Base-by-base conservation (phyloP, 1,140 invertebrate species). In the Hyphantria cunea region DNA sequence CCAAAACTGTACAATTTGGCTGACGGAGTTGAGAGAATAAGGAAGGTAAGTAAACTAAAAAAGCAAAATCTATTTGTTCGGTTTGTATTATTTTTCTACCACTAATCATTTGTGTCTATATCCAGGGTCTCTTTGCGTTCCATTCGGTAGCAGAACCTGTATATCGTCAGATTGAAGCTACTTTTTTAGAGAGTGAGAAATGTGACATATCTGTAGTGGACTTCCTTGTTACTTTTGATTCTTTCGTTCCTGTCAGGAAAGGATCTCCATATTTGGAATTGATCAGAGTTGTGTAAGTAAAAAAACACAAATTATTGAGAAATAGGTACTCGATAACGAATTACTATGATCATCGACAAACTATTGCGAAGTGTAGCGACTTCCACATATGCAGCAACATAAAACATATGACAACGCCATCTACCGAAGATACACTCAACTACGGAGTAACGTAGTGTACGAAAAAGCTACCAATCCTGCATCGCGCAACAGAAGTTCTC, bases 191-290 rank as follows among this genome's bases (percentile, higher is more conserved):
- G 50, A 76, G 49, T 6, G 86, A 89, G 54, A 89, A 89, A 53
- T 89, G 86, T 64, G 84, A 86, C 41, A 58, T 89, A 7, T 70
- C 75, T 11, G 77, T 80, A 47, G 66, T 89, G n/a, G 80, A 86
- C 31, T 86, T 71, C 13, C 58, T 84, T 44, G 82, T 82, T 17
- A 77, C 62, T 6, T 69, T 78, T 13, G 64, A 82, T 42, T 74
- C 81, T 0, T 75, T 74, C 14, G 70, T 79, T 6, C 86, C 86
- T 1, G 70, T 86, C 3, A 76, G 77, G 47, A 88, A 86, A 52
- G 67, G 82, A 44, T 85, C 82, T 0, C 84, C 84, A 0, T 88
- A 90, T 58, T 61, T 85, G 41, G 84, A 89, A 53, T 64, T 89
- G 8, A 50, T 89, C 6, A 78, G 74, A 67, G 84, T 89, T 12